A percentile compares a stretch with the other conserved stretches of the same genome.
These are phyloP conservation scores for Pollachius pollachius DNA, from an alignment of 2,113 vertebrate species.

Conservation along the genomic window DNA sequence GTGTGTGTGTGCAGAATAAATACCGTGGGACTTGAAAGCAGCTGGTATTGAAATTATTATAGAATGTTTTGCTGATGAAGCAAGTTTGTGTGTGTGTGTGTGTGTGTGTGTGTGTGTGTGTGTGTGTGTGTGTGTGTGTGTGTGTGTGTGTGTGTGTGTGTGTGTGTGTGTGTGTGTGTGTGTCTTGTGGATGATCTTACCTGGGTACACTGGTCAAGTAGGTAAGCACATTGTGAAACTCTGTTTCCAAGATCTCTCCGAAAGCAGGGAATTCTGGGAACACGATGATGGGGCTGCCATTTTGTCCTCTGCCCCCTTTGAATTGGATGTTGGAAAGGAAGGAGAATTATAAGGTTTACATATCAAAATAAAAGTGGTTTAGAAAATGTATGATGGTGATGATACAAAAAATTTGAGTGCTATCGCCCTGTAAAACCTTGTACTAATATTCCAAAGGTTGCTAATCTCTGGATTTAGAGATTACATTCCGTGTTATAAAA, in stretches of 20 bases:
- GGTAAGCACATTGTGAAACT: constrained; percentile 93
- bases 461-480: too few relatives aligned
- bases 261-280: constrained; percentile 95
- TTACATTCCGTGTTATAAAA: too few relatives aligned
- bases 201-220: constrained; percentile 95
- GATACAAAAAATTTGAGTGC: too few relatives aligned
- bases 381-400: background rate
- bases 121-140: too few relatives aligned
- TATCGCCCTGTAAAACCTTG: too few relatives aligned
- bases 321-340: constrained; percentile 13
- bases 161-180: background rate
- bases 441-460: too few relatives aligned
- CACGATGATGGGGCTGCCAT: constrained; percentile 92
- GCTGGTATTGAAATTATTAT: too few relatives aligned
- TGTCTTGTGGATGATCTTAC: constrained; percentile 53
- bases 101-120: too few relatives aligned
- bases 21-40: too few relatives aligned
- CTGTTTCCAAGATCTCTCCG: constrained; percentile 86
- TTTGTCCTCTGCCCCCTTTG: constrained; percentile 87
- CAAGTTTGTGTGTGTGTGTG: too few relatives aligned
- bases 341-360: background rate
- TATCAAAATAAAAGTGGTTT: background rate
- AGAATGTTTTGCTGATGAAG: too few relatives aligned
- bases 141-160: too few relatives aligned
- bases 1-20: background rate